A percentile compares a stretch with the other conserved stretches of the same genome.
Evolutionary conservation across 2,888 invertebrate species (phyloP).

Genomic region (Oscheius sp.): DNA sequence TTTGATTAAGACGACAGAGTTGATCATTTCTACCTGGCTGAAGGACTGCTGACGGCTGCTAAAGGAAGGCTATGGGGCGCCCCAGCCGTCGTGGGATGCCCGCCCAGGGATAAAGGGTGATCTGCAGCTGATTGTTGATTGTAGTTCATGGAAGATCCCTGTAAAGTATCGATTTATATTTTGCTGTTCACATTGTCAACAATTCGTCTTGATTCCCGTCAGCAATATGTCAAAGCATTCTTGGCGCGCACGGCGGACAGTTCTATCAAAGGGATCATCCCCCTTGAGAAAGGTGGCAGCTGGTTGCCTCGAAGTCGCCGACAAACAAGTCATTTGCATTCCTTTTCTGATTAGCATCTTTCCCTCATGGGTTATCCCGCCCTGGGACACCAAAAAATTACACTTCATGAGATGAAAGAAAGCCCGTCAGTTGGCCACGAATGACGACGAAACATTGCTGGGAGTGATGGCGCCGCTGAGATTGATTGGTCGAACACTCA

Average conservation of each 20-base stretch:
- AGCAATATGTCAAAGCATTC: slow-evolving; percentile 24
- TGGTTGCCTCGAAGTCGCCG: slow-evolving; percentile 8
- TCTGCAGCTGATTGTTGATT: slow-evolving; percentile 32
- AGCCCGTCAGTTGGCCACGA: slow-evolving; percentile 20
- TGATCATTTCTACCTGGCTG: slow-evolving; percentile 39
- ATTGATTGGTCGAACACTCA: slow-evolving; percentile 25
- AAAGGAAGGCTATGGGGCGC: slow-evolving; percentile 56
- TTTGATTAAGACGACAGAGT: too few relatives aligned
- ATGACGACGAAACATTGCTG: slow-evolving; percentile 24
- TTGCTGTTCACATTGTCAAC: background rate
- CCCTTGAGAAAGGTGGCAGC: slow-evolving; percentile 25
- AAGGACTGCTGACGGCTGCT: slow-evolving; percentile 60
- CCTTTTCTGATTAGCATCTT: background rate
- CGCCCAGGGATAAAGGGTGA: slow-evolving; percentile 65
- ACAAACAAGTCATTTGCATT: slow-evolving; percentile 22
- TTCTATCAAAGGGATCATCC: slow-evolving; percentile 14
- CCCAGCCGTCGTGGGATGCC: slow-evolving; percentile 59
- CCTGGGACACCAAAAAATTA: slow-evolving; percentile 15
- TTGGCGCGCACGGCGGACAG: slow-evolving; percentile 25
- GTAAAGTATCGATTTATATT: background rate
- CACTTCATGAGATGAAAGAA: slow-evolving; percentile 26
- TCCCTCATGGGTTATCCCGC: slow-evolving; percentile 6
- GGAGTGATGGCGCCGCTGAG: slow-evolving; percentile 25
- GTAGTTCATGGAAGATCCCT: slow-evolving; percentile 50
- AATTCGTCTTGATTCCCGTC: slow-evolving; percentile 12